Conservation (phyloP, 2,888 invertebrate genomes). For the Erebia ligea region DNA sequence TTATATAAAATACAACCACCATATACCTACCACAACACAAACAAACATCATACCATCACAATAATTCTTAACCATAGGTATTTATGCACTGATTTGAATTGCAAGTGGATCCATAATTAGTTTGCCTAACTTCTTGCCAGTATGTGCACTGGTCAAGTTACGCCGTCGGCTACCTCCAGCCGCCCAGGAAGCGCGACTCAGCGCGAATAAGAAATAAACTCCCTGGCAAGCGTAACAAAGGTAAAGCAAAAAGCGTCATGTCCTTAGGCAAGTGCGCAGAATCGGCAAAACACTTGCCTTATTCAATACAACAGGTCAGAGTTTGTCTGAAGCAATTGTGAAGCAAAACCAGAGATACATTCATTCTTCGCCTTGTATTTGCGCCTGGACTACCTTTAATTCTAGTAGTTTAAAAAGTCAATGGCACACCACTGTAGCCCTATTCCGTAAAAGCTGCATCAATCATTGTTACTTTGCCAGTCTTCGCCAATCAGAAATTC, state of each 20-base stretch:
- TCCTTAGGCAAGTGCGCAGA: constrained; percentile 56
- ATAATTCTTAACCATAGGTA: too few species aligned
- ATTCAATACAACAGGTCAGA: background rate
- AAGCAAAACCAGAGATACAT: background rate
- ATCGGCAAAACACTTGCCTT: constrained; percentile 43
- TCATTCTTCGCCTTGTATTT: too few species aligned
- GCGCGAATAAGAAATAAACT: constrained; percentile 82
- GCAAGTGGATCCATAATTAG: background rate
- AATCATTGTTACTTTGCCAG: too few species aligned
- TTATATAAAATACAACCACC: too few species aligned
- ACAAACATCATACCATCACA: too few species aligned
- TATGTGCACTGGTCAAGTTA: background rate
- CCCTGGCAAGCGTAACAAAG: constrained; percentile 81
- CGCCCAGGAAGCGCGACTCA: constrained; percentile 82
- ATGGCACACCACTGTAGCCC: too few species aligned
- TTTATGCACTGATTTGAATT: too few species aligned
- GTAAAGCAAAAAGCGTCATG: constrained; percentile 75
- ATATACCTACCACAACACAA: too few species aligned
- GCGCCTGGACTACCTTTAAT: too few species aligned
- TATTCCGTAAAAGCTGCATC: too few species aligned
- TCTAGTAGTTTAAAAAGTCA: too few species aligned
- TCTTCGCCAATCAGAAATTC: too few species aligned
- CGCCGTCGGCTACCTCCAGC: constrained; percentile 72
- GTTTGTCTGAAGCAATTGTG: background rate
- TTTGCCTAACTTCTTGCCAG: background rate